Conservation (phyloP, 64 coral and sea anemone species). For the Stichodactyla helianthus region DNA sequence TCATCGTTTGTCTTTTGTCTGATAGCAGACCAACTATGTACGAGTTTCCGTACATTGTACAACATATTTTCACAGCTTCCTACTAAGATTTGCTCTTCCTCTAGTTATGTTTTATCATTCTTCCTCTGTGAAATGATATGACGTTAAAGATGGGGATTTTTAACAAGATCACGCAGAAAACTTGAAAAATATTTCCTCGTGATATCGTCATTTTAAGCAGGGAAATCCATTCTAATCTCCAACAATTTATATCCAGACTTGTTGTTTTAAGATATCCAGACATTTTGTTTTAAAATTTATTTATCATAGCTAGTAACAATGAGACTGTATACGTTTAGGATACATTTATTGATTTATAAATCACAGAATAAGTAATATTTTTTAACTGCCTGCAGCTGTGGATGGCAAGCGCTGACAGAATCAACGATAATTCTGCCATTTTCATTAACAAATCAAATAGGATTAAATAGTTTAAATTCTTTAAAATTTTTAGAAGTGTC, state of each 20-base stretch:
- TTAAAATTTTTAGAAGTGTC: not conserved
- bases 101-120: too few species aligned
- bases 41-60: not conserved
- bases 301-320: not conserved
- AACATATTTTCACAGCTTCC: not conserved
- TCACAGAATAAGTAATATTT: not conserved
- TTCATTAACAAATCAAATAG: too few species aligned
- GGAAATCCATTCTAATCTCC: too few species aligned
- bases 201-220: too few species aligned
- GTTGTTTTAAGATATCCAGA: not conserved
- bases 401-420: not conserved
- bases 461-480: conserved; percentile 10
- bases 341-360: not conserved
- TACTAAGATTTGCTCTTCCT: not conserved
- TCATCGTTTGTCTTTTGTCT: not conserved
- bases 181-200: too few species aligned
- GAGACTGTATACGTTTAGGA: not conserved
- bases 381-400: not conserved
- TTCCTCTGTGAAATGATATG: not conserved
- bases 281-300: not conserved
- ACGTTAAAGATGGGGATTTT: too few species aligned
- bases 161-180: too few species aligned
- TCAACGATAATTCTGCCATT: not conserved
- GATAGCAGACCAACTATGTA: not conserved
- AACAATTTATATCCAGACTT: too few species aligned